Evolutionary conservation across 2,888 invertebrate species (phyloP).

Genomic region (Cotesia congregata): DNA sequence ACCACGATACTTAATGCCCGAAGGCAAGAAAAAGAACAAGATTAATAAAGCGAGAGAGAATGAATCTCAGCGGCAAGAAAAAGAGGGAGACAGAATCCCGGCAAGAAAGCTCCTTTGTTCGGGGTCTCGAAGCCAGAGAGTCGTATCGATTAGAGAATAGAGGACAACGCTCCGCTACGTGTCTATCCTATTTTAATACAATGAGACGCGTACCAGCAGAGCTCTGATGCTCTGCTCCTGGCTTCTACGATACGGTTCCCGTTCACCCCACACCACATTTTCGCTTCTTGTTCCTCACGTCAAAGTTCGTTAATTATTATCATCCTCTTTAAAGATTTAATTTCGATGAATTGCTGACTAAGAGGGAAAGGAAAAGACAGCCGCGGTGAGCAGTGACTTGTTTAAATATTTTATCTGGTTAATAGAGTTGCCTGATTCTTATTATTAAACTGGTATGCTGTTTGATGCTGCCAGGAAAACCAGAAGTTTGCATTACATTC

Average conservation of each 20-base stretch:
- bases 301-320: conserved; percentile 43
- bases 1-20: background rate
- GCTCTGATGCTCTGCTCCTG: background rate
- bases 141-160: conserved; percentile 54
- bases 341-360: conserved; percentile 28
- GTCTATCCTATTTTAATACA: conserved; percentile 48
- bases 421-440: conserved; percentile 25
- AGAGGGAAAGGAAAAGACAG: conserved; percentile 5
- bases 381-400: background rate
- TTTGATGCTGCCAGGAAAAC: background rate
- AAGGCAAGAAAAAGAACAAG: background rate
- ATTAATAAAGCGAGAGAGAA: background rate
- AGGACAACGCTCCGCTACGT: conserved; percentile 38
- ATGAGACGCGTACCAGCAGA: conserved; percentile 39
- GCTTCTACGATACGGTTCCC: background rate
- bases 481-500: background rate
- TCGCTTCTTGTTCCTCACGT: conserved; percentile 31
- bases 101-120: conserved; percentile 38
- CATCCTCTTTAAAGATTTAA: conserved; percentile 28
- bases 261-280: background rate
- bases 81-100: background rate
- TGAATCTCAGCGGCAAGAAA: background rate
- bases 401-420: conserved; percentile 39
- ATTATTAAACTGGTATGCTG: background rate
- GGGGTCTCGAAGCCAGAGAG: conserved; percentile 35